These are phyloP conservation scores for Microtus montanus DNA, from an alignment of 2,113 vertebrate genomes.

Conservation along the genomic window DNA sequence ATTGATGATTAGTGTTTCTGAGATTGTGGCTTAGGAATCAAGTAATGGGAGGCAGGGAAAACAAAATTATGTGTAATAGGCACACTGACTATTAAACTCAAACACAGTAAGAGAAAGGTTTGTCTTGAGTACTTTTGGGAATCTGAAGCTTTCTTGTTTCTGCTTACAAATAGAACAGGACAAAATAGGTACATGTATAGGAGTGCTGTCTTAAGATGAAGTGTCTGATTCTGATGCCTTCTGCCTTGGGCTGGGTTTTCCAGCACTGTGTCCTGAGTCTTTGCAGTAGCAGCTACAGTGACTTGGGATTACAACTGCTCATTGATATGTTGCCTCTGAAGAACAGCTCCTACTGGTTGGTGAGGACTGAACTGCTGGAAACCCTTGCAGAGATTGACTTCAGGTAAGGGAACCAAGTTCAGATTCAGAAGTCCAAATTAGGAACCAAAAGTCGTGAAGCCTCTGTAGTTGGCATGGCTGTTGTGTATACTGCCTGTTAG, in stretches of 20 bases:
- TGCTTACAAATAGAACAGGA: not conserved
- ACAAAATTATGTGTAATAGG: not conserved
- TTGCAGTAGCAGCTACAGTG: conserved; percentile 93
- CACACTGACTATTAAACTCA: not conserved
- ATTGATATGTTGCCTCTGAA: conserved; percentile 91
- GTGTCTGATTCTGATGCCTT: not conserved
- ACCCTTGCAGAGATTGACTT: conserved; percentile 97
- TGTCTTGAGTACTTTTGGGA: not conserved
- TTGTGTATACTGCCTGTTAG: accelerated
- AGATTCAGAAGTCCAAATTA: not conserved
- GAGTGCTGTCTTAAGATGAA: not conserved
- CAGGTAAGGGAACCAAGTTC: conserved; percentile 83
- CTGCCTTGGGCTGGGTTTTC: not conserved
- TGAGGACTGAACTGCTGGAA: conserved; percentile 96
- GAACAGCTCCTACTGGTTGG: conserved; percentile 96
- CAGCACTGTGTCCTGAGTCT: conserved; percentile 95
- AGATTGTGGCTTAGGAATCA: not conserved
- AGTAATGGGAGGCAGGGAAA: not conserved
- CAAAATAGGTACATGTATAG: not conserved
- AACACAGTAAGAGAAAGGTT: not conserved
- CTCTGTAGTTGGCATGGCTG: accelerated
- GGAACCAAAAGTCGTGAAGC: too few relatives aligned
- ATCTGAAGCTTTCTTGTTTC: not conserved
- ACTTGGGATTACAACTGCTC: conserved; percentile 93
- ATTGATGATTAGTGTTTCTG: accelerated